Conservation (phyloP, 30 jellyfish, hydroid and myxozoan genomes). For the Chrysaora quinquecirrha region DNA sequence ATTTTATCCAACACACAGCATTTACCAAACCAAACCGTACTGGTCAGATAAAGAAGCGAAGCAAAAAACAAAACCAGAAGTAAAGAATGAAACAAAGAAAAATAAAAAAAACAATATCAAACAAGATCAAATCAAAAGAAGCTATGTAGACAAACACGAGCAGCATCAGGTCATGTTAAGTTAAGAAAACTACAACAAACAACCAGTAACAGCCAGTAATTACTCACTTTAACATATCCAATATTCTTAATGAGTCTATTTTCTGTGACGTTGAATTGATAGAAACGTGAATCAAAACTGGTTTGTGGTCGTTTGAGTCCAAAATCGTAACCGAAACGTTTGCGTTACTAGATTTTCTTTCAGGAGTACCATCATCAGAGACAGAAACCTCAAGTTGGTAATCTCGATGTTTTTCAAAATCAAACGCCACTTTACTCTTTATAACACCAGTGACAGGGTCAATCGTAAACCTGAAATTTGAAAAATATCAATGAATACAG, state of each 20-base stretch:
- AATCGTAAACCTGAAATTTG: slow-evolving; percentile 60
- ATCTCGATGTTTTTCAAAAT: slow-evolving; percentile 47
- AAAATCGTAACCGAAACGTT: slow-evolving; percentile 38
- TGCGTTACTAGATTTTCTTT: slow-evolving; percentile 5
- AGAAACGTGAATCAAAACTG: slow-evolving; percentile 51
- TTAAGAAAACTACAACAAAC: too few species aligned
- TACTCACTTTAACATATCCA: slow-evolving; percentile 52
- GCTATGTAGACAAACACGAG: too few species aligned
- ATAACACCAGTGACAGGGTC: slow-evolving; percentile 60
- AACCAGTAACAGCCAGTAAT: too few species aligned
- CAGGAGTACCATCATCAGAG: slow-evolving; percentile 71
- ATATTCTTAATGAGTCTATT: slow-evolving; percentile 35
- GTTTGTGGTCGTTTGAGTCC: slow-evolving; percentile 78
- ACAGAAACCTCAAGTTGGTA: slow-evolving; percentile 56
- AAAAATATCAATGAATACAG: too few species aligned
- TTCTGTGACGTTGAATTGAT: slow-evolving; percentile 57
- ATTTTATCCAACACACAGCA: too few species aligned
- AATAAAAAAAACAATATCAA: too few species aligned
- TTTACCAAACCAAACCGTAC: too few species aligned
- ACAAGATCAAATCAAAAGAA: too few species aligned
- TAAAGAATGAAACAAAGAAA: too few species aligned
- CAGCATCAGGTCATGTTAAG: too few species aligned
- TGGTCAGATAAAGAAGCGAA: too few species aligned
- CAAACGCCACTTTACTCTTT: slow-evolving; percentile 42
- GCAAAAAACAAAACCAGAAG: too few species aligned